Conservation (phyloP, 2,113 vertebrate species). For the Eulemur macaco region DNA sequence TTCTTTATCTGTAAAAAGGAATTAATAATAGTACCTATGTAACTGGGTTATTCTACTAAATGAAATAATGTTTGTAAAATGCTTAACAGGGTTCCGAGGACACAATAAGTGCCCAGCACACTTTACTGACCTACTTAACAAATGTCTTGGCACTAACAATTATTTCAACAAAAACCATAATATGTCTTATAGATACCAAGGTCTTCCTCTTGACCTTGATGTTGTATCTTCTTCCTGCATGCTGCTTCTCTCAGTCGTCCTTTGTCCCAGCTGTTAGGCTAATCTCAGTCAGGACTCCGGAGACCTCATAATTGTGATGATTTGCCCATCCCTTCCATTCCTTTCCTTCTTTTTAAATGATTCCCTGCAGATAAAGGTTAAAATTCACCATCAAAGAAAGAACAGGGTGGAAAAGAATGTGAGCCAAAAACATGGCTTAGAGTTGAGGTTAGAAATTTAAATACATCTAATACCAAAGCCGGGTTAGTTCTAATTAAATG, state of each 20-base stretch:
- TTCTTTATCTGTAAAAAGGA: background rate
- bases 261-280: background rate
- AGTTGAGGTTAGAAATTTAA: constrained; percentile 6
- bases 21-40: background rate
- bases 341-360: background rate
- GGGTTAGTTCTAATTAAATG: constrained; percentile 54
- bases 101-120: background rate
- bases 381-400: constrained; percentile 18
- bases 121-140: background rate
- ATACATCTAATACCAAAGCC: background rate
- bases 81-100: background rate
- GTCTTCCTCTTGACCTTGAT: background rate
- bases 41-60: background rate
- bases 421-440: constrained; percentile 1
- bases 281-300: background rate
- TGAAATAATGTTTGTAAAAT: constrained; percentile 22
- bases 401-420: background rate
- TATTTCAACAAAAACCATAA: background rate
- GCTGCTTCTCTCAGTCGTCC: background rate
- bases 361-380: background rate
- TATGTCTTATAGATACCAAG: background rate
- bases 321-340: background rate
- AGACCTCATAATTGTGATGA: background rate
- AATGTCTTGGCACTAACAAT: background rate
- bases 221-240: background rate